phyloP scores from a whole-genome alignment of 2,888 invertebrate species.

The Epirrhoe alternata region DNA sequence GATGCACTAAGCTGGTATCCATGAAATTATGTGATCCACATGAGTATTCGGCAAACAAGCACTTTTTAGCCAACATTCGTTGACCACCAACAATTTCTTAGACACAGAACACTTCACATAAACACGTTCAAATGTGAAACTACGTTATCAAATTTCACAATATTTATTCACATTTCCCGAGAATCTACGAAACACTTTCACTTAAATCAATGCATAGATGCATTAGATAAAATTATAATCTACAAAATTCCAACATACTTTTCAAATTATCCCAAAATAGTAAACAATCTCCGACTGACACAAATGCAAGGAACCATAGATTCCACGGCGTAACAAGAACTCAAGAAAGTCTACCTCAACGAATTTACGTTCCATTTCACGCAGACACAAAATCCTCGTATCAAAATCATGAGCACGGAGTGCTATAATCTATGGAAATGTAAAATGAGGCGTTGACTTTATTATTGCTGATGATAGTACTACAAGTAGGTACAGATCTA shows the following conservation, averaged over 20 bases:
- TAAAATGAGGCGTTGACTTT: background rate
- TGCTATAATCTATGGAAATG: background rate
- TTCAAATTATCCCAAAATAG: conserved; percentile 71
- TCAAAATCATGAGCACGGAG: background rate
- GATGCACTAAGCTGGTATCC: conserved; percentile 42
- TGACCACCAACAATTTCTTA: conserved; percentile 51
- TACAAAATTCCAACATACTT: conserved; percentile 51
- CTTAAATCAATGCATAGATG: conserved; percentile 36
- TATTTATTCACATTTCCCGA: conserved; percentile 31
- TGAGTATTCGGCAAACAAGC: conserved; percentile 51
- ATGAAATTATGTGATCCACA: conserved; percentile 57
- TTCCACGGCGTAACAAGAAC: conserved; percentile 72
- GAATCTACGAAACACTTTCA: conserved; percentile 32
- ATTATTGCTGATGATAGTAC: too few species aligned
- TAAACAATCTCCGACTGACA: conserved; percentile 81
- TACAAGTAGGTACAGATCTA: too few species aligned
- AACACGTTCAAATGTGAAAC: conserved; percentile 66
- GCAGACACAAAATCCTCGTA: conserved; percentile 41
- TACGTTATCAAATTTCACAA: conserved; percentile 13
- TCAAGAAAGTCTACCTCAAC: conserved; percentile 72
- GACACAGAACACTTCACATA: conserved; percentile 72
- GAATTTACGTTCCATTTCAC: conserved; percentile 60
- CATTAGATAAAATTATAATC: conserved; percentile 37
- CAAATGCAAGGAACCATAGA: conserved; percentile 78
- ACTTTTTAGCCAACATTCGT: conserved; percentile 56